Conservation (phyloP, 2,113 vertebrate species). For the Grammomys dolichurus region DNA sequence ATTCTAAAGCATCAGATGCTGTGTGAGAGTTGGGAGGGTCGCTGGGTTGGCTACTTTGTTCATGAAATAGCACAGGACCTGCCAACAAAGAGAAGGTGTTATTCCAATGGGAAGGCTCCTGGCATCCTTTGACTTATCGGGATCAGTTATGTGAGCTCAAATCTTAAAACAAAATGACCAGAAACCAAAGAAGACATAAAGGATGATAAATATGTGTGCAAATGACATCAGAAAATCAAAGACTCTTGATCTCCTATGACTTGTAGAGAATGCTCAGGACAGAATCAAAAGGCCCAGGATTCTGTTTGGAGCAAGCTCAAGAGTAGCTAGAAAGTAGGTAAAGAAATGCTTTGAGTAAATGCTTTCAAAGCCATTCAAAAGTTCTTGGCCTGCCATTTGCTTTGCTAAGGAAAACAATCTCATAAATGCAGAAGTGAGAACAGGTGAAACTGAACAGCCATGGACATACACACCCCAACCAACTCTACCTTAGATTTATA, state of each 20-base stretch:
- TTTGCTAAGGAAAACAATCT: conserved; percentile 46
- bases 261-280: not conserved
- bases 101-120: not conserved
- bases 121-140: not conserved
- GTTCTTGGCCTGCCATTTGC: conserved; percentile 4
- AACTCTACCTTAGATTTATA: not conserved
- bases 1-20: not conserved
- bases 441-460: conserved; percentile 54
- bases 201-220: conserved; percentile 3
- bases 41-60: not conserved
- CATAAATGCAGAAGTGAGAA: conserved; percentile 45
- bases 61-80: not conserved
- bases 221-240: conserved; percentile 46
- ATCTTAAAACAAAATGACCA: conserved; percentile 37
- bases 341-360: conserved; percentile 50
- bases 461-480: not conserved
- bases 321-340: not conserved
- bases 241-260: conserved; percentile 21
- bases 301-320: conserved; percentile 47
- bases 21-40: not conserved
- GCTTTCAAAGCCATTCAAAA: conserved; percentile 59
- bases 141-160: not conserved
- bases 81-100: not conserved
- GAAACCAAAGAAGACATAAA: conserved; percentile 56
- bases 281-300: conserved; percentile 43